Evolutionary conservation across 2,797 vertebrate species (phyloP).

Genomic region (Heliangelus exortis): DNA sequence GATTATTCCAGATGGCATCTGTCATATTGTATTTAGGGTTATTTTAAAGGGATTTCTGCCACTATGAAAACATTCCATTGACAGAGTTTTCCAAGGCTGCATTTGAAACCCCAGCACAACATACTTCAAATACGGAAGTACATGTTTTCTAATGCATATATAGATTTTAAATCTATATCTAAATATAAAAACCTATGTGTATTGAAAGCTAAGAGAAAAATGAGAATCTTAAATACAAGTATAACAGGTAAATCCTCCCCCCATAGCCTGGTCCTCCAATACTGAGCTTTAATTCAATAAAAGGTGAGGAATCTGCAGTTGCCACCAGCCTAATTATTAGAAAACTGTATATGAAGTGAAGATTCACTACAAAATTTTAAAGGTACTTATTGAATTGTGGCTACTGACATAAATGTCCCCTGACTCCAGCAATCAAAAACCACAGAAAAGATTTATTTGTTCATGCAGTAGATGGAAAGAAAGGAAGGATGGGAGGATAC

Average conservation of each 20-base stretch:
- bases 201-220: conserved; percentile 40
- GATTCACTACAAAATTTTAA: conserved; percentile 54
- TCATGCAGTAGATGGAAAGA: conserved; percentile 31
- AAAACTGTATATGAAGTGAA: conserved; percentile 47
- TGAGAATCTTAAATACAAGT: conserved; percentile 6
- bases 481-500: conserved; percentile 37
- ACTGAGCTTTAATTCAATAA: conserved; percentile 40
- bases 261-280: neutral
- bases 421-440: neutral
- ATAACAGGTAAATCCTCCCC: conserved; percentile 3
- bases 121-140: conserved; percentile 57
- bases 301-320: conserved; percentile 40
- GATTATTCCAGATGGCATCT: conserved; percentile 84
- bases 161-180: neutral
- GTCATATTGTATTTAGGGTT: conserved; percentile 83
- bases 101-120: conserved; percentile 69
- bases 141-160: neutral
- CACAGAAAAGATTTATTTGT: conserved; percentile 1
- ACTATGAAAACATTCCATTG: conserved; percentile 80
- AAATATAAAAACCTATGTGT: neutral
- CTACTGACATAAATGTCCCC: neutral
- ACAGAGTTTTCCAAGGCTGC: conserved; percentile 74
- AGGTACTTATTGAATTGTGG: conserved; percentile 26
- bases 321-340: conserved; percentile 42
- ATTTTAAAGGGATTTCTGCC: conserved; percentile 80